These are phyloP conservation scores for Anthoscopus minutus DNA, from an alignment of 2,113 vertebrate species.

Conservation along the genomic window DNA sequence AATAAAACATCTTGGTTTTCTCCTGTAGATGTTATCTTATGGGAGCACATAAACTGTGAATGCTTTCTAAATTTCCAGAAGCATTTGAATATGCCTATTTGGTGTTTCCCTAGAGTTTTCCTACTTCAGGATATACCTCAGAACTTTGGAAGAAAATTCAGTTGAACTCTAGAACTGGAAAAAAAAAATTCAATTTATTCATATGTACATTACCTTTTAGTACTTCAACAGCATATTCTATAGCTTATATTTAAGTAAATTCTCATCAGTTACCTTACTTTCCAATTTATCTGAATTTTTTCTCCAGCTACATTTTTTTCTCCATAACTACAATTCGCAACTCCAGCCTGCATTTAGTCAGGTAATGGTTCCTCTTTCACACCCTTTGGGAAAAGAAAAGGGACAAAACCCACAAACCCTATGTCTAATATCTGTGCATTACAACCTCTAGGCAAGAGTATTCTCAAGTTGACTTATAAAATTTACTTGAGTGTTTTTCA, in stretches of 20 bases:
- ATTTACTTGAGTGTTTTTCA: background rate
- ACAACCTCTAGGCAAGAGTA: background rate
- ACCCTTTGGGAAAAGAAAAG: background rate
- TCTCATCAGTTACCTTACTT: background rate
- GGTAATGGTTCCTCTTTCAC: background rate
- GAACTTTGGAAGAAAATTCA: background rate
- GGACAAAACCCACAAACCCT: background rate
- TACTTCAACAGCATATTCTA: background rate
- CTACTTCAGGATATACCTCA: background rate
- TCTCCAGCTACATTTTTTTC: too few relatives aligned
- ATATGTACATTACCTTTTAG: background rate
- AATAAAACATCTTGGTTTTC: background rate
- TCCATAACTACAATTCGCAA: background rate
- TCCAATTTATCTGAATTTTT: background rate
- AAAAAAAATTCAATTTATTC: background rate
- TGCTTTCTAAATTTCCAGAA: background rate
- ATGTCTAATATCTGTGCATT: background rate
- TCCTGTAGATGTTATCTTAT: background rate
- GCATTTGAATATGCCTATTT: background rate
- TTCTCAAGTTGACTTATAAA: background rate
- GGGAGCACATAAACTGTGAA: background rate
- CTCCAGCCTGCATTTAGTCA: background rate
- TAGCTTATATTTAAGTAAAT: background rate
- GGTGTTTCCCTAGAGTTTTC: background rate
- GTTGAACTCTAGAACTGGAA: background rate